phyloP scores from a whole-genome alignment of 2,113 vertebrate genomes.

The Passer domesticus region DNA sequence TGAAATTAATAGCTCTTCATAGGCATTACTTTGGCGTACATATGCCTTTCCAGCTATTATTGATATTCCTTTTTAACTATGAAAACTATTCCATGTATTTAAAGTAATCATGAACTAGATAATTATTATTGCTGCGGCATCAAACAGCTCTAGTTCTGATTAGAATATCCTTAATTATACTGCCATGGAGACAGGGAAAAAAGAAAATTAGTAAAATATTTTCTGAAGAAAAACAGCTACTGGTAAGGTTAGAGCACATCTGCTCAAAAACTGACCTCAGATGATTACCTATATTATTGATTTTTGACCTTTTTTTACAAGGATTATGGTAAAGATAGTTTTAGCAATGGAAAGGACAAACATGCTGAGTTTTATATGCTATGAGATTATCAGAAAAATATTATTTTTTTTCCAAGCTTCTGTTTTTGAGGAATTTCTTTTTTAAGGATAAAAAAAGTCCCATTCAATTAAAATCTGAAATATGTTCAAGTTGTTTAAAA shows the following conservation, averaged over 20 bases:
- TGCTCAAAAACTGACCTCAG: neutral
- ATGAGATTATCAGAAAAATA: neutral
- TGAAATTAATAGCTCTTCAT: neutral
- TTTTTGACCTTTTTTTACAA: neutral
- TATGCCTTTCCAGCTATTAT: neutral
- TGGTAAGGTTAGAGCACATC: neutral
- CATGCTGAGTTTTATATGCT: neutral
- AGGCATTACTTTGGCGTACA: neutral
- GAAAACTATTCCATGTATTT: neutral
- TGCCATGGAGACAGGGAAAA: neutral
- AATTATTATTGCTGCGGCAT: neutral
- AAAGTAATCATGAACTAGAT: neutral
- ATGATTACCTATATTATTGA: neutral
- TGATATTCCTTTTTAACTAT: neutral
- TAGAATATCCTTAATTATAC: neutral
- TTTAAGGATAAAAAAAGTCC: neutral
- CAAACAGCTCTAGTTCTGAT: neutral
- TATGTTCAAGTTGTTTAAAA: neutral
- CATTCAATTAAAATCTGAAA: neutral
- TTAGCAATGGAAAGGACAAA: neutral
- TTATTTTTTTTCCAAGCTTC: neutral
- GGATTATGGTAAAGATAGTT: neutral
- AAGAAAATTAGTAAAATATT: neutral
- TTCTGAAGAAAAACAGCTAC: neutral
- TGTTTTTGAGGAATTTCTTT: neutral